Evolutionary conservation across 2,888 invertebrate genomes (phyloP), one percentile per base, ranked within the genome.

Genomic region (Balanococcus diminutus): DNA sequence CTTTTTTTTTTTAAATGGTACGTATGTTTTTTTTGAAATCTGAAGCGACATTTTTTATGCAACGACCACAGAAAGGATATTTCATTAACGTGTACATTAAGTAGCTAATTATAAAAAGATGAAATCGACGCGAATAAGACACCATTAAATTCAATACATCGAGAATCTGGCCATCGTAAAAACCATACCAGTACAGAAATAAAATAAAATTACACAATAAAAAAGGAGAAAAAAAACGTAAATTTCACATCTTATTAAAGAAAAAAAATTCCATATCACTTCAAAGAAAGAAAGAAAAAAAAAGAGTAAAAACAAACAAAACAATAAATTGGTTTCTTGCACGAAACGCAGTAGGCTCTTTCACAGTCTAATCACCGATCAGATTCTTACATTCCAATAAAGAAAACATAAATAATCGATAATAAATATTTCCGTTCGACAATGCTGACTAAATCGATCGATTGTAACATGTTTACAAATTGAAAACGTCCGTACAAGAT

Each of bases 21-120:
- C 14, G 28, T 67, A 67, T 25, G 28, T 67, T 25, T 67, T 67
- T 28, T 28, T 8, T 56, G 19, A 56, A 19, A 11, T 56, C 22
- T 6, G 9, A 67, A 67, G 16, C 28, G n/a, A 67, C 8, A 61
- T 61, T 61, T 61, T n/a, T 25, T 25, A 81, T 16, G n/a, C 14
- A 42, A 81, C 46, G 22, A 46, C 36, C 81, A 14, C 2, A 81
- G 16, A 67, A 25, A 61, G 46, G 36, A 81, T 79, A 75, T 36
- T 32, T 39, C 82, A 46, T n/a, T n/a, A 51, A 56, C 51, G 32
- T 82, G 25, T 56, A 82, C 82, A 82, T 51, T 82, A 46, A 82
- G 56, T 51, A 82, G 56, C 28, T 31, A 51, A 31, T 32, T 51
- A 25, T 16, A 82, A 82, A 82, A 82, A 81, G 36, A 81, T 75